A percentile compares a stretch with the other conserved stretches of the same genome.
Evolutionary conservation across 2,113 vertebrate species (phyloP).

Genomic region (Camelus bactrianus): DNA sequence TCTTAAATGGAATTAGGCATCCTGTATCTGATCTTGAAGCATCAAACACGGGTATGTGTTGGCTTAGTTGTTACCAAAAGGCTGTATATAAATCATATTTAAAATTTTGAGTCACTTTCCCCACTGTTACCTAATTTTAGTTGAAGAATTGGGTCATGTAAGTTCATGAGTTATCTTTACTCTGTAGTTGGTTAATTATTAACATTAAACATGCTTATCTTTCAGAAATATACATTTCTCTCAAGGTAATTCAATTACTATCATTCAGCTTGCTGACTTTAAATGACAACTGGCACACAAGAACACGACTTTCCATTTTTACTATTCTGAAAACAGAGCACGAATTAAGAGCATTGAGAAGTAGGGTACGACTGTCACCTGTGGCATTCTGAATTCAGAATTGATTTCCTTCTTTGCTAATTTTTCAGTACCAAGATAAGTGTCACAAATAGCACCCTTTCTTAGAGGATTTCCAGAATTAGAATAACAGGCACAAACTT

Average conservation of each 20-base stretch:
- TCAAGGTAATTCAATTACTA: conserved; percentile 62
- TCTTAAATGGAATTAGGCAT: conserved; percentile 33
- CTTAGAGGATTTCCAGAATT: conserved; percentile 56
- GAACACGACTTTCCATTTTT: conserved; percentile 60
- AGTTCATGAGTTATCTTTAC: conserved; percentile 62
- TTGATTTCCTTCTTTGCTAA: conserved; percentile 33
- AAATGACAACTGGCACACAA: conserved; percentile 54
- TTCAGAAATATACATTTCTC: conserved; percentile 71
- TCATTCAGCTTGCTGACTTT: conserved; percentile 68
- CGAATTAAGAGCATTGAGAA: conserved; percentile 65
- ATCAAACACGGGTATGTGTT: not conserved
- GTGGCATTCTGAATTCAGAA: conserved; percentile 62
- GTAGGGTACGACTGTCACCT: conserved; percentile 62
- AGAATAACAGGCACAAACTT: conserved; percentile 1
- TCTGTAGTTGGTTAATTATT: conserved; percentile 63
- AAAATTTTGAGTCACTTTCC: conserved; percentile 61
- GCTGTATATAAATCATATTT: conserved; percentile 40
- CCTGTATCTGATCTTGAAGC: not conserved
- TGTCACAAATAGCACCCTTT: conserved; percentile 1
- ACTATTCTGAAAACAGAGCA: conserved; percentile 71
- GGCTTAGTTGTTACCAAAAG: conserved; percentile 36
- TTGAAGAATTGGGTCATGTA: conserved; percentile 51
- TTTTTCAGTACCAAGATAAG: conserved; percentile 58
- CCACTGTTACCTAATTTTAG: conserved; percentile 51
- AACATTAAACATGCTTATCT: conserved; percentile 70